phyloP scores from a whole-genome alignment of 2,113 vertebrate genomes.

The Hepsetus odoe region DNA sequence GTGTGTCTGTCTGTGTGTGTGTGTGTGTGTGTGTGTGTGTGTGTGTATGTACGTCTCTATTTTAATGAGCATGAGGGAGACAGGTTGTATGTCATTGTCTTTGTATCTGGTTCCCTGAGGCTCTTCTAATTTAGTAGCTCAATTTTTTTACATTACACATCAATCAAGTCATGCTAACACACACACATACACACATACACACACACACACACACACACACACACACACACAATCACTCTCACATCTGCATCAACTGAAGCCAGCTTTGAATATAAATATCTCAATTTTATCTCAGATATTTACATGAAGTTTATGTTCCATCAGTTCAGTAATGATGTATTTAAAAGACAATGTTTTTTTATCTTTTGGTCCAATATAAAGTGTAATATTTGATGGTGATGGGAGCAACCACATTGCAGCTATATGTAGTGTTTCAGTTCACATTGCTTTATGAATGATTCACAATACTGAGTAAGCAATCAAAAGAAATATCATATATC shows the following conservation, averaged over 20 bases:
- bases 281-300: too few relatives aligned
- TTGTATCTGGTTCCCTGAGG: neutral
- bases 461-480: too few relatives aligned
- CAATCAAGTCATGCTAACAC: slow-evolving; percentile 8
- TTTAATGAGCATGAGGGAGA: slow-evolving; percentile 2
- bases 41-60: slow-evolving; percentile 4
- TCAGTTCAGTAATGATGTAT: too few relatives aligned
- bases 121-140: slow-evolving; percentile 4
- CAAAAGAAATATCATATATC: too few relatives aligned
- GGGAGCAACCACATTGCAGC: too few relatives aligned
- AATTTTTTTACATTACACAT: slow-evolving; percentile 19
- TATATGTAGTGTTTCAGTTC: too few relatives aligned
- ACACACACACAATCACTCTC: neutral
- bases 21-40: slow-evolving; percentile 7
- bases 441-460: too few relatives aligned
- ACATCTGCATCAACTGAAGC: neutral
- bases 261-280: neutral
- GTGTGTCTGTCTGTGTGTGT: slow-evolving; percentile 9
- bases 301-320: too few relatives aligned
- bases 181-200: neutral
- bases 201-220: neutral
- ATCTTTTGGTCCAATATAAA: too few relatives aligned
- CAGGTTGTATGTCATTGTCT: neutral
- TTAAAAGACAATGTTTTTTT: too few relatives aligned
- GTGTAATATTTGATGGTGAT: too few relatives aligned